Conservation (phyloP, 2,888 invertebrate species). For the Cephonodes hylas region DNA sequence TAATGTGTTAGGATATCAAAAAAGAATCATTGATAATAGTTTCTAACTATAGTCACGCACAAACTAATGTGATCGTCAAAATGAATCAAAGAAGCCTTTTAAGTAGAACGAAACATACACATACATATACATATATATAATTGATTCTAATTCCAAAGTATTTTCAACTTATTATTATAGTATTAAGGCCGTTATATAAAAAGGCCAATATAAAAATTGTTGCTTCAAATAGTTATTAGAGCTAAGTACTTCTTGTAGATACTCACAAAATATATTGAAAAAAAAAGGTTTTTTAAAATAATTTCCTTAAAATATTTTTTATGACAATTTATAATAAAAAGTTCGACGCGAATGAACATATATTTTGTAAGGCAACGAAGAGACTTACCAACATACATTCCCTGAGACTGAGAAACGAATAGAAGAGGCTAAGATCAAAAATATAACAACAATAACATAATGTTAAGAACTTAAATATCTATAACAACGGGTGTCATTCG, state of each 20-base stretch:
- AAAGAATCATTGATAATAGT: conserved; percentile 12
- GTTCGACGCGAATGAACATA: conserved; percentile 63
- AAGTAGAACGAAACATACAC: conserved; percentile 29
- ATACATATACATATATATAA: conserved; percentile 28
- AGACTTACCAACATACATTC: conserved; percentile 80
- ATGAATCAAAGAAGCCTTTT: conserved; percentile 52
- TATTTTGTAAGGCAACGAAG: conserved; percentile 78
- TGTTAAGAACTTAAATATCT: conserved; percentile 46
- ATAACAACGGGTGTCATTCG: conserved; percentile 38
- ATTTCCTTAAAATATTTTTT: conserved; percentile 75
- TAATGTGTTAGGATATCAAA: neutral
- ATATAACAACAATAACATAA: conserved; percentile 56
- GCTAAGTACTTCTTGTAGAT: conserved; percentile 52
- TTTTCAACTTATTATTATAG: conserved; percentile 46
- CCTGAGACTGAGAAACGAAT: conserved; percentile 75
- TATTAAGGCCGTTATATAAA: conserved; percentile 45
- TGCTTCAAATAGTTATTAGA: conserved; percentile 66
- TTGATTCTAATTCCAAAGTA: conserved; percentile 38
- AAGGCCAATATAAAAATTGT: conserved; percentile 43
- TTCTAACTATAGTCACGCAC: conserved; percentile 55
- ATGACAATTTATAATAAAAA: conserved; percentile 52
- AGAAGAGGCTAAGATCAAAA: conserved; percentile 73
- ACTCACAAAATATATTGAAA: conserved; percentile 37
- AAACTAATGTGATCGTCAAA: conserved; percentile 55
- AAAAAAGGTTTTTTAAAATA: conserved; percentile 44